Evolutionary conservation across 2,888 invertebrate species (phyloP).

Genomic region (Rhynchonema sp.): DNA sequence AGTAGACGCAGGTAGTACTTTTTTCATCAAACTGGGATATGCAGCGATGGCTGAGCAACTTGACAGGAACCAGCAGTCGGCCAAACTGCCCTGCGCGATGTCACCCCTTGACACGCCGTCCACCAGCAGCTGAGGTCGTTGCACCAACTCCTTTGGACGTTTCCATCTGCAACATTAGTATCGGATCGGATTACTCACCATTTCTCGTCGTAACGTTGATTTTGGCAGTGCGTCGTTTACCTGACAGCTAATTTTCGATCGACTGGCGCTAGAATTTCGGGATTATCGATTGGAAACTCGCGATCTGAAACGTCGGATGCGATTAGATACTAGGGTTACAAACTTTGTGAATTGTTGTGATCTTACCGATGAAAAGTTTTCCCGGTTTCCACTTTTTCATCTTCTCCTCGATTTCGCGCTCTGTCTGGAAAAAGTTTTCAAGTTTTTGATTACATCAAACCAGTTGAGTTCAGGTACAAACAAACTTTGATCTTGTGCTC

Average conservation of each 20-base stretch:
- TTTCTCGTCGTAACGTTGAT: neutral
- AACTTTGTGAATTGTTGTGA: too few species aligned
- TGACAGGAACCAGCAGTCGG: conserved; percentile 36
- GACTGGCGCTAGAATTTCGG: neutral
- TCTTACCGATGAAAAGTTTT: neutral
- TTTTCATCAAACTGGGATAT: conserved; percentile 28
- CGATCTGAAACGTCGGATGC: neutral
- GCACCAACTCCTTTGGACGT: conserved; percentile 40
- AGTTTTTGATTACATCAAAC: neutral
- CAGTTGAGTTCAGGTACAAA: too few species aligned
- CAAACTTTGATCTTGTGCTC: too few species aligned
- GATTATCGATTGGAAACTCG: neutral
- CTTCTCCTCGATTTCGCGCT: neutral
- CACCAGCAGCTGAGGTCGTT: conserved; percentile 28
- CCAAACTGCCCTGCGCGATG: conserved; percentile 32
- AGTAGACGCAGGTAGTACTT: too few species aligned
- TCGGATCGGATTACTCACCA: neutral
- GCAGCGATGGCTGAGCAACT: conserved; percentile 34
- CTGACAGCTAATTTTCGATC: neutral
- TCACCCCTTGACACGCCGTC: conserved; percentile 31
- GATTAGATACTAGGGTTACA: neutral
- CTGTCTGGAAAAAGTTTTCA: neutral
- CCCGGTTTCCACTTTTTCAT: neutral
- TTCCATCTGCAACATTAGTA: neutral
- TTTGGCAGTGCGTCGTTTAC: too few species aligned